Evolutionary conservation across 2,888 invertebrate species (phyloP).

Genomic region (Drosophila macrospina): DNA sequence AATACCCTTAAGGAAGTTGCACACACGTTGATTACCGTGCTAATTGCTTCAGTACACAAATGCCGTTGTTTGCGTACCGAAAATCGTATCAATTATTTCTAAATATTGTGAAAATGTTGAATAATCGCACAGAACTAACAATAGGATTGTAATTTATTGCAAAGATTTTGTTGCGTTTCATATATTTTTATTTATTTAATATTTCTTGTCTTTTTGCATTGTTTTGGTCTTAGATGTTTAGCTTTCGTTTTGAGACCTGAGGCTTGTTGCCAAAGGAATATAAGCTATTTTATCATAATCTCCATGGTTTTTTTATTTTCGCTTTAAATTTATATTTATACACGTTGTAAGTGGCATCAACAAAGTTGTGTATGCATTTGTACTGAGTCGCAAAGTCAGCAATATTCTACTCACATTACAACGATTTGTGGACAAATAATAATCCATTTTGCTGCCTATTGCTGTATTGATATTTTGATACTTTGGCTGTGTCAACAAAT

Average conservation of each 20-base stretch:
- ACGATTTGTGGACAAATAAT: slow-evolving; percentile 23
- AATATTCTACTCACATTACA: slow-evolving; percentile 17
- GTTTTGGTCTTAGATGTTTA: neutral
- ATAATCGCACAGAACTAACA: slow-evolving; percentile 2
- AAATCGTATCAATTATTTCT: slow-evolving; percentile 1
- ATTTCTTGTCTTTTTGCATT: too few relatives aligned
- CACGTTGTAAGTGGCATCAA: too few relatives aligned
- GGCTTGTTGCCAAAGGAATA: neutral
- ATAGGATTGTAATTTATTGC: slow-evolving; percentile 5
- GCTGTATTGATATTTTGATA: slow-evolving; percentile 15
- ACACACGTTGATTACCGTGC: slow-evolving; percentile 2
- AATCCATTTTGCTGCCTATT: slow-evolving; percentile 28
- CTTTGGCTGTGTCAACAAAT: slow-evolving; percentile 26
- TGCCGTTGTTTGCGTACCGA: neutral
- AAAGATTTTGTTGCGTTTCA: neutral
- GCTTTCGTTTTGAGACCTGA: too few relatives aligned
- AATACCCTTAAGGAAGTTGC: neutral
- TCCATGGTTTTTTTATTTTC: neutral
- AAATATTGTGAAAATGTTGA: neutral
- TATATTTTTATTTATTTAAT: neutral
- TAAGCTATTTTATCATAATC: neutral
- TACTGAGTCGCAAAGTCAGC: slow-evolving; percentile 11
- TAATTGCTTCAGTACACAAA: slow-evolving; percentile 14
- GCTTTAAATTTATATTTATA: neutral
- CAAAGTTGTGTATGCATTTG: slow-evolving; percentile 1